Percentiles rank a stretch among this genome's conserved stretches.
Evolutionary conservation across 1,140 invertebrate genomes (phyloP).

Genomic region (Bathynomus jamesi): DNA sequence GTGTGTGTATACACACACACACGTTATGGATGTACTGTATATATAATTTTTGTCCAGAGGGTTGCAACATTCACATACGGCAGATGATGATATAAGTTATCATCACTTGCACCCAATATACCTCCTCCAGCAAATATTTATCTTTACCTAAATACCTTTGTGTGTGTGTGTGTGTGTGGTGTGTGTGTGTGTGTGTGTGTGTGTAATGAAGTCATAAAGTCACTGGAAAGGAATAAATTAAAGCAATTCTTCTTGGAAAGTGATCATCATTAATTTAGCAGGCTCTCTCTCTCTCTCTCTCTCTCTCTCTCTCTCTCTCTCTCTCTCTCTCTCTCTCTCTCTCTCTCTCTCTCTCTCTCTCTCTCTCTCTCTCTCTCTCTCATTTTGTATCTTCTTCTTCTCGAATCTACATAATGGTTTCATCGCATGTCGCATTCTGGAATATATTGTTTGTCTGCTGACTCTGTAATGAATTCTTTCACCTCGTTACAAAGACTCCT

Average conservation of each 20-base stretch:
- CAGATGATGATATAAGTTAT: too few relatives aligned
- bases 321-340: neutral
- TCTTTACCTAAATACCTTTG: neutral
- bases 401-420: too few relatives aligned
- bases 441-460: too few relatives aligned
- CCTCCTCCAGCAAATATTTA: neutral
- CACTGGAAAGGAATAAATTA: neutral
- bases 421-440: too few relatives aligned
- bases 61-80: too few relatives aligned
- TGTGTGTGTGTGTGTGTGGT: neutral
- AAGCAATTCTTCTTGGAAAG: neutral
- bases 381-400: too few relatives aligned
- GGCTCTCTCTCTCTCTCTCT: neutral
- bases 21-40: too few relatives aligned
- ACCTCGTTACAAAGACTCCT: too few relatives aligned
- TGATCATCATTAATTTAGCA: neutral
- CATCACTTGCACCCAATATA: too few relatives aligned
- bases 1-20: too few relatives aligned
- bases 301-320: neutral
- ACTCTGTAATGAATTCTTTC: too few relatives aligned
- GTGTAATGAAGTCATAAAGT: neutral
- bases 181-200: neutral
- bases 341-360: neutral
- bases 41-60: too few relatives aligned
- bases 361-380: neutral